A percentile compares a stretch with the other conserved stretches of the same genome.
Evolutionary conservation across 2,113 vertebrate genomes (phyloP).

Genomic region (Cololabis saira): DNA sequence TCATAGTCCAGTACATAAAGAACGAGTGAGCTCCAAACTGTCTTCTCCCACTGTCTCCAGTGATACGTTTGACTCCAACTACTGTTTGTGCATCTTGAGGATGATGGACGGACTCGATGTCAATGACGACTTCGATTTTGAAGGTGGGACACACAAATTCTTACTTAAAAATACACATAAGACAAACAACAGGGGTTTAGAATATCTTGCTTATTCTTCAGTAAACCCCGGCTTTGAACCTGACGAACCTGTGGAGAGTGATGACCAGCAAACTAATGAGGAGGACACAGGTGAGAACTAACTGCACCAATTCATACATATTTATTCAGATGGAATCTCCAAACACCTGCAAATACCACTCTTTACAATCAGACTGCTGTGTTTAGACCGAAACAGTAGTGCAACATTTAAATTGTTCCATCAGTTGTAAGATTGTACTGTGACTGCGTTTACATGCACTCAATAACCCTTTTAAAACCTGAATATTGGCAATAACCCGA

Average conservation of each 20-base stretch:
- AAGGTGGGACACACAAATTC: conserved; percentile 57
- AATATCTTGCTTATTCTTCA: conserved; percentile 16
- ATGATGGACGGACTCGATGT: conserved; percentile 78
- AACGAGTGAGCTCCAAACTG: too few species aligned
- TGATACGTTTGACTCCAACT: conserved; percentile 80
- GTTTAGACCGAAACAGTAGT: too few species aligned
- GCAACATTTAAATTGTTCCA: too few species aligned
- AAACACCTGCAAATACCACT: too few species aligned
- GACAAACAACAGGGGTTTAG: neutral
- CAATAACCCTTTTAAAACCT: too few species aligned
- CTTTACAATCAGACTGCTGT: too few species aligned
- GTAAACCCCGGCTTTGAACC: conserved; percentile 72
- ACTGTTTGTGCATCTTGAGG: conserved; percentile 78
- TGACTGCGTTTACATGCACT: too few species aligned
- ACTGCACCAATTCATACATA: rapidly evolving
- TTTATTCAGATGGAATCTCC: too few species aligned
- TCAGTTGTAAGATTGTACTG: too few species aligned
- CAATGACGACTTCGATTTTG: conserved; percentile 64
- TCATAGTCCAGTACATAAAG: too few species aligned
- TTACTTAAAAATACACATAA: too few species aligned
- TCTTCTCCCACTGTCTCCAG: conserved; percentile 44
- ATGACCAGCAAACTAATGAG: conserved; percentile 42
- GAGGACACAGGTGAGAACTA: conserved; percentile 50
- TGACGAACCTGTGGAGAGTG: conserved; percentile 55
- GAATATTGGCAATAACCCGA: too few species aligned